Base-by-base conservation (phyloP, 2,888 invertebrate species). In the Autographa gamma region DNA sequence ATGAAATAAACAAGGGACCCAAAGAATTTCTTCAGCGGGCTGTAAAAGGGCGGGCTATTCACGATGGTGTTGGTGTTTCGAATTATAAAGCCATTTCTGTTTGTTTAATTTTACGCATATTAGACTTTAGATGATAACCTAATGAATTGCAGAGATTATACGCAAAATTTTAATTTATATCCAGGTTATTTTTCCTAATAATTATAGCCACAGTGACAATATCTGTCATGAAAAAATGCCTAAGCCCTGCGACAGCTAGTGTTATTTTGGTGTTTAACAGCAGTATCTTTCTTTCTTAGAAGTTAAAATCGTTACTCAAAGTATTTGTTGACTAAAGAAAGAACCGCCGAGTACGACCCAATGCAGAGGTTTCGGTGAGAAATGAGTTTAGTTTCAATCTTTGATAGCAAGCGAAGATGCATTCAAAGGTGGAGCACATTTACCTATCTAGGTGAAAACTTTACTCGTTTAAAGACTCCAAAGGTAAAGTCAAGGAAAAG, bases 381-480 rank as follows among this genome's bases (percentile, higher is more conserved):
- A 69, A 68, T 71, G 71, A 74, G 63, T 79, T 80, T 69, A 72
- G 66, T 80, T 59, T 76, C 69, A 63, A 71, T 80, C 69, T 54
- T 25, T 59, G 43, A 63, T 59, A 72, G 62, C 34, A 71, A 56
- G 77, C 67, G 19, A 68, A 78, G 69, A 67, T 19, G 65, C 63
- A 43, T 18, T 60, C 69, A 43, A 63, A 71, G 78, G 72, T 67
- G 65, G 66, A 79, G 66, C 68, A 76, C 48, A 76, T 79, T 79
- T 76, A 69, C 76, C 60, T 68, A 68, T 72, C 63, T 63, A 52
- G 54, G 72, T 48, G 48, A 60, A 76, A 79, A 80, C 54, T 76
- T 80, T 76, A 54, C 65, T 61, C 54, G 77, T 67, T 63, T 76
- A 69, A 25, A 48, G 52, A 69, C 56, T 67, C 69, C 38, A 76